Percentiles rank a stretch among this genome's conserved stretches.
Conservation (phyloP, 2,888 invertebrate genomes). For the Harpalus rubripes region DNA sequence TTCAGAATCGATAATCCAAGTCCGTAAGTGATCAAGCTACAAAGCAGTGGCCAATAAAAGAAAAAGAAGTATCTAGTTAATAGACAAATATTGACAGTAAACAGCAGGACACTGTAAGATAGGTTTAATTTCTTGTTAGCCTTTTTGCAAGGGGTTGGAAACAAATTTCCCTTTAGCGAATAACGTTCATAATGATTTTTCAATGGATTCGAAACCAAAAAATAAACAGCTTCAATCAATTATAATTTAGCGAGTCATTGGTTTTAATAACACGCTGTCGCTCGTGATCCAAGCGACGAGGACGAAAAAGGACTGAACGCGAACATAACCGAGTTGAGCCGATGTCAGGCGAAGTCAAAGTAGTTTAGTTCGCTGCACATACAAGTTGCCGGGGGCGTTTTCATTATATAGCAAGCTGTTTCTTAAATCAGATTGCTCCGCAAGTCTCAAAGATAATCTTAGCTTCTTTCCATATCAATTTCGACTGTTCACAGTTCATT, state of each 20-base stretch:
- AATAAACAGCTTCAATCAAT: slow-evolving; percentile 72
- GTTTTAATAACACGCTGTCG: slow-evolving; percentile 74
- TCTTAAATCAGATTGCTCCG: slow-evolving; percentile 78
- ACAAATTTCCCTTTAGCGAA: slow-evolving; percentile 37
- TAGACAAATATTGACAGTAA: slow-evolving; percentile 20
- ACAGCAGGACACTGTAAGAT: slow-evolving; percentile 12
- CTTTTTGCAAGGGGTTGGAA: slow-evolving; percentile 41
- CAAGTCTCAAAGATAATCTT: slow-evolving; percentile 77
- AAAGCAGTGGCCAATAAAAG: background rate
- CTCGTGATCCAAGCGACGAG: slow-evolving; percentile 20
- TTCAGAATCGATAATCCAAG: too few relatives aligned
- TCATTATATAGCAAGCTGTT: slow-evolving; percentile 77
- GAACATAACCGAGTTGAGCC: slow-evolving; percentile 42
- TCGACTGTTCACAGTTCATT: slow-evolving; percentile 78
- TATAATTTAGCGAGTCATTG: slow-evolving; percentile 77
- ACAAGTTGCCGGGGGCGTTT: slow-evolving; percentile 62
- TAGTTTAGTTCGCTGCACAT: slow-evolving; percentile 63
- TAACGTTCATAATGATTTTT: slow-evolving; percentile 66
- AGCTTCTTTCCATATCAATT: slow-evolving; percentile 79
- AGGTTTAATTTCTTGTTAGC: slow-evolving; percentile 38
- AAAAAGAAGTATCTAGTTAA: background rate
- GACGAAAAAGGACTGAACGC: slow-evolving; percentile 25
- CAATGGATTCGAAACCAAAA: slow-evolving; percentile 69
- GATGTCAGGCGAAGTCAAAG: slow-evolving; percentile 61
- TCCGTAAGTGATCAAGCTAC: too few relatives aligned